Evolutionary conservation across 2,797 vertebrate species (phyloP), one percentile per base, ranked within the genome.

Genomic region (Hoplostethus atlanticus): DNA sequence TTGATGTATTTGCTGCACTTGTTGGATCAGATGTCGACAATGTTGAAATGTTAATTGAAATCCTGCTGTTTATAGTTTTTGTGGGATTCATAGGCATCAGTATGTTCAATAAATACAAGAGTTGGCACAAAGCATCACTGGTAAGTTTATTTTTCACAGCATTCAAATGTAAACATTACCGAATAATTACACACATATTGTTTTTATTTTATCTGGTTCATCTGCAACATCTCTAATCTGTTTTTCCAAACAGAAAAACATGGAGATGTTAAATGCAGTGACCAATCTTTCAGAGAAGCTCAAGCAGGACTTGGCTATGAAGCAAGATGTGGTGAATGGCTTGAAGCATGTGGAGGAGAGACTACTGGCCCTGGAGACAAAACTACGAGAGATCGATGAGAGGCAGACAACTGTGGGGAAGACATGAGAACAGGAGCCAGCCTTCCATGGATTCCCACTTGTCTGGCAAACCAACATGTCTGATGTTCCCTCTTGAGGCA

Each of bases 251-350:
- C 21, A 67, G 52, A 28, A 55, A 15, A 55, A 44, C 5, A 13
- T 13, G 21, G 64, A 67, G 64, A 55, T 66, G 38, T 25, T 66
- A 17, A 55, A 30, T 42, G 53, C 51, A 50, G 38, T 31, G 6
- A n/a, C 28, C 28, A 28, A 28, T 28, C 28, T 28, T 28, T 15
- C 51, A 42, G 28, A 28, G 28, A 28, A 28, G 21, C 25, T 55
- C 6, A 44, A 42, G 38, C 52, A 66, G 36, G 64, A 52, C 28
- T 55, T 55, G 25, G 64, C 40, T 38, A 25, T 67, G 40, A 55
- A 47, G 52, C 52, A 56, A 28, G 40, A 25, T 13, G 36, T 56
- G 25, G 42, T 67, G 21, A 42, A 28, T 12, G 64, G 64, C 13
- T 34, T 67, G 25, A 44, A 55, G 53, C 16, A 13, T 17, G 42